Evolutionary conservation across 1,140 invertebrate genomes (phyloP).

Genomic region (Brachionus rubens): DNA sequence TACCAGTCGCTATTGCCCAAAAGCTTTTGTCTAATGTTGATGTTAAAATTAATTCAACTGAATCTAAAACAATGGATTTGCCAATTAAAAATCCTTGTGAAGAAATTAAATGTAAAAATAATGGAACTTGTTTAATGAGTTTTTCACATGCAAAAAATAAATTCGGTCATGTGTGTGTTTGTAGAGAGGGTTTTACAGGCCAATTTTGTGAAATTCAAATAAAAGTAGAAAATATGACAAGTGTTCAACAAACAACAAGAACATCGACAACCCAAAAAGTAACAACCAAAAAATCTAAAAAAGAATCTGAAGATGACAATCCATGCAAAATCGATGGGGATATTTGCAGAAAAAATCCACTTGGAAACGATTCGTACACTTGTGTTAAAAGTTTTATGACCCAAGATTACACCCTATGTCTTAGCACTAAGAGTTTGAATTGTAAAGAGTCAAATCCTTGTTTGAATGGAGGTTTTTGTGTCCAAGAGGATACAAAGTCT

Average conservation of each 20-base stretch:
- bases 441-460: slow-evolving; percentile 39
- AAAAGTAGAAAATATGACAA: no score
- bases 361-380: slow-evolving; percentile 22
- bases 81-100: slow-evolving; percentile 29
- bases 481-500: not conserved
- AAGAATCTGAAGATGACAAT: not conserved
- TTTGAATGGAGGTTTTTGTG: slow-evolving; percentile 31
- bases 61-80: not conserved
- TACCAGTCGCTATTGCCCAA: not conserved
- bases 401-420: slow-evolving; percentile 33
- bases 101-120: slow-evolving; percentile 20
- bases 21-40: not conserved
- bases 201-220: slow-evolving; percentile 27
- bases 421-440: not conserved
- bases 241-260: not conserved
- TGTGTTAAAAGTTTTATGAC: slow-evolving; percentile 44
- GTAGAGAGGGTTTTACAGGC: slow-evolving; percentile 14
- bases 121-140: slow-evolving; percentile 31
- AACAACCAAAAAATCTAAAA: not conserved
- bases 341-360: slow-evolving; percentile 32
- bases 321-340: slow-evolving; percentile 25
- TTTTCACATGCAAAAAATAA: slow-evolving; percentile 23
- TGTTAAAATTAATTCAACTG: not conserved
- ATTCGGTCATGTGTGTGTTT: slow-evolving; percentile 15
- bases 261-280: not conserved